Base-by-base conservation (phyloP, 2,797 vertebrate genomes). In the Novumbra hubbsi region DNA sequence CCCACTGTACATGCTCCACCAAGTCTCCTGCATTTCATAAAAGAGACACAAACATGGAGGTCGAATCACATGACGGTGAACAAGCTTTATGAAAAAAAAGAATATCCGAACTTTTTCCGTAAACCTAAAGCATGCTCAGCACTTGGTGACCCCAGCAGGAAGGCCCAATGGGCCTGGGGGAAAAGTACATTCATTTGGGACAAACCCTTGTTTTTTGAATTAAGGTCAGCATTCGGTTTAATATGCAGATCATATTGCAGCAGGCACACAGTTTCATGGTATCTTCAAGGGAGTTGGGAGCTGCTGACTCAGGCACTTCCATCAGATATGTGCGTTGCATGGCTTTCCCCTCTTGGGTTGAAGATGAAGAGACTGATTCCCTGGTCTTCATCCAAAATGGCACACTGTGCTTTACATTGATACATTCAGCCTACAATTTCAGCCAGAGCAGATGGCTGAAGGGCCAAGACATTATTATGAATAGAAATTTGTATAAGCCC, bases 191-290 rank as follows among this genome's bases (percentile, higher is more conserved):
- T 1, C 52, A 57, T 57, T 57, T 21, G n/a, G 52, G 52, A 60
- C 55, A 24, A 60, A 60, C 5, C 55, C 81, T 76, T 84, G 70
- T 77, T 81, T 82, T 68, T 70, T 76, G 83, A 79, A 84, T 84
- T 70, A 87, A 84, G 87, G 84, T 91, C 86, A 87, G 83, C 80
- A 82, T 78, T 49, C 55, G 83, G 85, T 90, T 88, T 88, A 89
- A 88, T 81, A 89, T 91, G 86, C 85, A 82, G 79, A 89, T 90
- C 80, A 86, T 89, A 86, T 78, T 91, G 88, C 90, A 85, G 88
- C 77, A 83, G 81, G 85, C 86, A 86, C 83, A 87, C 80, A 83
- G 84, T 89, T 87, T 89, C 85, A 85, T 77, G 73, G 80, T 78
- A 83, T 90, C 87, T 90, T 89, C 81, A 77, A 84, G 85, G 81